These are phyloP conservation scores for Colius striatus DNA, from an alignment of 2,113 vertebrate genomes.

Conservation along the genomic window DNA sequence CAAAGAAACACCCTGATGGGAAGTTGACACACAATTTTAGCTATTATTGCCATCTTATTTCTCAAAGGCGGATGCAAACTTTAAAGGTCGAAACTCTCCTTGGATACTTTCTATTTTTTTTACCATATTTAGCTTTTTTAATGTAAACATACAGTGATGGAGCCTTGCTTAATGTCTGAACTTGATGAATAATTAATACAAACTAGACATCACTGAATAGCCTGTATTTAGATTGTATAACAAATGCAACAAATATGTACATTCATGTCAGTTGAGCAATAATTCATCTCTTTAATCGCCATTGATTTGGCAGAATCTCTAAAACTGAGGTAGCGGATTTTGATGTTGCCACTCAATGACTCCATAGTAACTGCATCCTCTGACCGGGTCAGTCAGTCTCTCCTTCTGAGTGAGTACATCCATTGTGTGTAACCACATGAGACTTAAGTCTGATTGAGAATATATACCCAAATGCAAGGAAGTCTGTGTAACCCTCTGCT, in stretches of 20 bases:
- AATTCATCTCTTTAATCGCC: neutral
- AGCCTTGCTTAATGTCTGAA: neutral
- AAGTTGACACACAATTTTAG: neutral
- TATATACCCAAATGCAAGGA: neutral
- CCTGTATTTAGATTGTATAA: neutral
- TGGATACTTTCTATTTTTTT: neutral
- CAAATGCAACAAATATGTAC: neutral
- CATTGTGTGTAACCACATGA: neutral
- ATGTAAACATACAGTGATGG: neutral
- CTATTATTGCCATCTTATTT: neutral
- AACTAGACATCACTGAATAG: neutral
- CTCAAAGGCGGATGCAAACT: neutral
- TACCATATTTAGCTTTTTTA: neutral
- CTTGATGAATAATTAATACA: neutral
- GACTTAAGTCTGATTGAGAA: neutral
- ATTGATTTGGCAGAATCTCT: neutral
- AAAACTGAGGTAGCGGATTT: neutral
- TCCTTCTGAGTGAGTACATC: neutral
- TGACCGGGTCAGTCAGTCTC: neutral
- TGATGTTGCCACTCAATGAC: neutral
- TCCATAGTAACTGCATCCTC: neutral
- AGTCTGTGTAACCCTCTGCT: neutral
- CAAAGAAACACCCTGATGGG: neutral
- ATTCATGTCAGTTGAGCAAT: neutral
- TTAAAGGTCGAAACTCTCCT: neutral